Conservation (phyloP, 2,888 invertebrate species). For the Machimus rusticus region DNA sequence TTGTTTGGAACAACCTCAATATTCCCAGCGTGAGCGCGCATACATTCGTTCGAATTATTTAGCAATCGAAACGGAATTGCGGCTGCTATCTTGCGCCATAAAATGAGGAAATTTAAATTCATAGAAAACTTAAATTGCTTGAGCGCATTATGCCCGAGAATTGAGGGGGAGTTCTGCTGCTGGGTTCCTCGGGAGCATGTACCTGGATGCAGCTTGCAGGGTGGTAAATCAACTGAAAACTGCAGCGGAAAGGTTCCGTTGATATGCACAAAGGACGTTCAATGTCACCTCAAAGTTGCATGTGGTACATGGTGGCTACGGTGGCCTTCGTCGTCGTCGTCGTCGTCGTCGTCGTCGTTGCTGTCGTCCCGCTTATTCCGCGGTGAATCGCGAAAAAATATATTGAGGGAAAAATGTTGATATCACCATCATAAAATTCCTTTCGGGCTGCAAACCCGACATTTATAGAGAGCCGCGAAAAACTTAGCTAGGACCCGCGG, state of each 20-base stretch:
- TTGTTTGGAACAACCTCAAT: too few species aligned
- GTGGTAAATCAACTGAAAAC: constrained; percentile 21
- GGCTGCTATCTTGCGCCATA: constrained; percentile 1
- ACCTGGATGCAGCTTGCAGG: neutral
- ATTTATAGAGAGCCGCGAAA: constrained; percentile 14
- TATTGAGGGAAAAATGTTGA: constrained; percentile 13
- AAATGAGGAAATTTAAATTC: constrained; percentile 47
- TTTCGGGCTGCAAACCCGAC: neutral
- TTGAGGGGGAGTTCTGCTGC: neutral
- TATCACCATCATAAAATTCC: constrained; percentile 5
- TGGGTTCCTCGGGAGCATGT: neutral
- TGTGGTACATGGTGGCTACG: neutral
- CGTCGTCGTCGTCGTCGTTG: neutral
- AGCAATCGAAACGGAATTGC: constrained; percentile 41
- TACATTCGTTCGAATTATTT: too few species aligned
- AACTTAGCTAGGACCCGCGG: neutral
- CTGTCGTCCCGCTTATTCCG: neutral
- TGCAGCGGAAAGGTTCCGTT: neutral
- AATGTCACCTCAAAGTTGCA: constrained; percentile 18
- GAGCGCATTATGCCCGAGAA: constrained; percentile 20
- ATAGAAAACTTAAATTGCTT: constrained; percentile 47
- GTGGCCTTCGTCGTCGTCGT: neutral
- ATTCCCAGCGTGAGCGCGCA: too few species aligned
- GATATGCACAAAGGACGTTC: constrained; percentile 28
- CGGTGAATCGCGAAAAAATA: neutral